Evolutionary conservation across 2,888 invertebrate species (phyloP), one percentile per base, ranked within the genome.

Genomic region (Resseliella maxima): DNA sequence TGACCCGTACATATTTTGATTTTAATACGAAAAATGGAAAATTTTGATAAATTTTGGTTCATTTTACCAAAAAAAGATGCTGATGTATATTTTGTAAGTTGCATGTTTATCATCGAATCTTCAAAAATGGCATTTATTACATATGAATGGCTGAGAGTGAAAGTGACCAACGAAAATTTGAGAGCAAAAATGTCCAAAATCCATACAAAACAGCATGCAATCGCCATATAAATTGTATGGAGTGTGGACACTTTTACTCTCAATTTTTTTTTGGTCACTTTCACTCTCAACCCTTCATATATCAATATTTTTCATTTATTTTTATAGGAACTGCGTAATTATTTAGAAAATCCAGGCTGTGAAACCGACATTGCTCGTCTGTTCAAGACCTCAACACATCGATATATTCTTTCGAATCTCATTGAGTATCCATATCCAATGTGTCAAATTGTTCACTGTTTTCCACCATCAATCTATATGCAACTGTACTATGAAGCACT

Each of bases 401-500:
- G 45, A 24, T 86, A 38, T 86, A 38, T 86, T n/a, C 36, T 59
- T 36, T 12, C 27, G n/a, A 86, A 41, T 86, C 38, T 86, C 10
- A 12, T 59, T 0, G 36, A 86, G 35, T 18, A 59, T 86, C 86
- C 86, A 24, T 86, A 86, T 86, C 86, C 86, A n/a, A 59, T 64
- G 59, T 59, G 36, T 59, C 59, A 86, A 41, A 35, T 86, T 15
- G 36, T 86, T 15, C 18, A 27, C 10, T 64, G 21, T 27, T 86
- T 86, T 24, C 59, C 86, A 38, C 31, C 18, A 21, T 10, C 18
- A 24, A 59, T 86, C 38, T 59, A 38, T 38, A 54, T n/a, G n/a
- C n/a, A 85, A 21, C 8, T 85, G 18, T 36, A 21, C n/a, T 54
- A 54, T 54, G 31, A 50, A n/a, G 10, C 50, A n/a, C 21, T 85